Evolutionary conservation across 1,140 invertebrate species (phyloP).

Genomic region (Aradophagus sp.): DNA sequence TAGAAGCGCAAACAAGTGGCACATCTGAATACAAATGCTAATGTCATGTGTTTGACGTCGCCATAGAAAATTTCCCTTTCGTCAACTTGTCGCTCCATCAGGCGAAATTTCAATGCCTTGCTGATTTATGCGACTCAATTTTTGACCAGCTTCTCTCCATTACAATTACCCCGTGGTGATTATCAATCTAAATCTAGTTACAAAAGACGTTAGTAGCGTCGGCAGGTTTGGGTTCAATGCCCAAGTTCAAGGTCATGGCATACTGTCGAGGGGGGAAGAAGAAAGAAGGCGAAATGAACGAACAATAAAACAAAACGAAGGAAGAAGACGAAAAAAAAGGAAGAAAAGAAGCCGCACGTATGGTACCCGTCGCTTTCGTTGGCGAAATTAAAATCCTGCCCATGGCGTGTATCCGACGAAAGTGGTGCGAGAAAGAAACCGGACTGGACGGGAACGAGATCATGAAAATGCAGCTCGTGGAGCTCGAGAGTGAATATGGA

Average conservation of each 20-base stretch:
- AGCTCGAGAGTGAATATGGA: constrained; percentile 60
- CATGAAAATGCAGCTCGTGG: constrained; percentile 59
- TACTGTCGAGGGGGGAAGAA: constrained; percentile 22
- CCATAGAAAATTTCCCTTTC: too few species aligned
- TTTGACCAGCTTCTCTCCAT: too few species aligned
- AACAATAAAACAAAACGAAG: not conserved
- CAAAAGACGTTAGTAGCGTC: constrained; percentile 44
- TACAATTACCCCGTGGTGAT: too few species aligned
- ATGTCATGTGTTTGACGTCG: too few species aligned
- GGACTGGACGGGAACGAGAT: constrained; percentile 62
- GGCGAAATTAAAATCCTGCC: constrained; percentile 51
- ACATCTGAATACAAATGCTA: too few species aligned
- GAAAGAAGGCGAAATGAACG: constrained; percentile 4
- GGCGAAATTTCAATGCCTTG: too few species aligned
- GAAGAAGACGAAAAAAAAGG: constrained; percentile 3
- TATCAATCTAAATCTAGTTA: constrained; percentile 13
- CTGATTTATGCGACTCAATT: too few species aligned
- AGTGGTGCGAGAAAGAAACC: constrained; percentile 65
- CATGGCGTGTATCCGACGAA: constrained; percentile 57
- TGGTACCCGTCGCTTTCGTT: constrained; percentile 59
- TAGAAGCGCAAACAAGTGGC: too few species aligned
- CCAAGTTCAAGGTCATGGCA: constrained; percentile 58
- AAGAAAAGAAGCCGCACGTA: constrained; percentile 5
- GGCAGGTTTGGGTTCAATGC: constrained; percentile 55
- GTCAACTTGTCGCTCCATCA: too few species aligned